A percentile compares a stretch with the other conserved stretches of the same genome.
phyloP scores from a whole-genome alignment of 92 coral and sea anemone genomes.

The Plumapathes pennacea region DNA sequence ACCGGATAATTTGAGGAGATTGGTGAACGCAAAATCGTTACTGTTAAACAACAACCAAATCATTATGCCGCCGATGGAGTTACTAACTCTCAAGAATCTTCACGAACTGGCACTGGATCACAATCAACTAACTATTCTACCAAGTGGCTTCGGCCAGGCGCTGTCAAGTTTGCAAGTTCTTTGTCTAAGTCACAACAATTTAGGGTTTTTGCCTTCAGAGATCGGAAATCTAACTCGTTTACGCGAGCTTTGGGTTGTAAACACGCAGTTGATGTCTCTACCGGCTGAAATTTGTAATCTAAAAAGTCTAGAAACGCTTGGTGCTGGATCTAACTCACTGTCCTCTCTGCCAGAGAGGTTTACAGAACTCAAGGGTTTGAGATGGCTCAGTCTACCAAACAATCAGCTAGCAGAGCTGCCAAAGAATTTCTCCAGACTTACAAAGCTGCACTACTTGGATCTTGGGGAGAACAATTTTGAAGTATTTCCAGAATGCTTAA shows the following conservation, averaged over 20 bases:
- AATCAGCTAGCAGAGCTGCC: constrained; percentile 79
- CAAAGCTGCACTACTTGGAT: constrained; percentile 62
- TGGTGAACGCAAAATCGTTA: constrained; percentile 59
- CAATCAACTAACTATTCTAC: constrained; percentile 90
- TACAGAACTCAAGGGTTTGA: constrained; percentile 47
- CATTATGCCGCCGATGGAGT: constrained; percentile 96
- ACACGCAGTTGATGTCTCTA: constrained; percentile 84
- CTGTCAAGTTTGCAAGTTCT: constrained; percentile 66
- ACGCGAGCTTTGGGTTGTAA: constrained; percentile 85
- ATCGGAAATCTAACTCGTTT: constrained; percentile 69
- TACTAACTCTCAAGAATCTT: constrained; percentile 67
- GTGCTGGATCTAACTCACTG: constrained; percentile 82
- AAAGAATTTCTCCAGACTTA: constrained; percentile 47
- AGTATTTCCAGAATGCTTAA: constrained; percentile 57
- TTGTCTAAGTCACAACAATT: constrained; percentile 85
- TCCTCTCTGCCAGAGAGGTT: constrained; percentile 73
- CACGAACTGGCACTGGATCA: constrained; percentile 81
- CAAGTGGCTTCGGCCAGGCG: constrained; percentile 91
- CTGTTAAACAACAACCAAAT: constrained; percentile 85
- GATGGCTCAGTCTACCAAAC: constrained; percentile 73
- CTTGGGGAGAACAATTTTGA: constrained; percentile 68
- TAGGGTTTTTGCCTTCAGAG: constrained; percentile 91
- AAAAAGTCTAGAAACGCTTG: constrained; percentile 66
- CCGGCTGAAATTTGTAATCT: constrained; percentile 93
- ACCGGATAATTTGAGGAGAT: constrained; percentile 71